Conservation (phyloP, 92 coral and sea anemone species). For the Zoanthus gigantus region DNA sequence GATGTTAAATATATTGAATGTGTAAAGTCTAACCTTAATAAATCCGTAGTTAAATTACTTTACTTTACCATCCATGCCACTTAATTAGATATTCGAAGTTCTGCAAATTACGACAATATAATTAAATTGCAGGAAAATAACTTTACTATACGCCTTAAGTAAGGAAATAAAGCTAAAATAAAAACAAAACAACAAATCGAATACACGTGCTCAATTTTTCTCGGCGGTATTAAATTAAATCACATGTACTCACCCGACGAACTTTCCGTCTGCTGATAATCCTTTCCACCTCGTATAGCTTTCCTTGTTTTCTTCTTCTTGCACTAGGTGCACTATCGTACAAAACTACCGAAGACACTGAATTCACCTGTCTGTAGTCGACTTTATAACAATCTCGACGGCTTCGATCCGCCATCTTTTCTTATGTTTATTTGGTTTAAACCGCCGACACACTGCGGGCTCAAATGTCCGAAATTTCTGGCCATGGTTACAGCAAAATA, state of each 20-base stretch:
- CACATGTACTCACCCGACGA: neutral
- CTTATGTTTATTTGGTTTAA: neutral
- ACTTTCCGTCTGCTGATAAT: constrained; percentile 3
- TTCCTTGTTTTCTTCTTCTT: neutral
- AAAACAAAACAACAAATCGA: no score
- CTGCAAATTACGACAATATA: constrained; percentile 1
- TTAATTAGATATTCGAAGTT: constrained; percentile 50
- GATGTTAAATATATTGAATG: neutral
- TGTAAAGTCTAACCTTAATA: constrained; percentile 34
- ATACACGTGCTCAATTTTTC: no score
- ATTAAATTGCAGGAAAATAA: neutral
- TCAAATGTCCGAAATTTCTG: constrained; percentile 38
- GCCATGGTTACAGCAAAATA: neutral
- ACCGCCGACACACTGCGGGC: neutral
- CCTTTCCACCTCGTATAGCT: constrained; percentile 33
- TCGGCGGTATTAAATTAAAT: no score
- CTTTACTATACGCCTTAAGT: no score
- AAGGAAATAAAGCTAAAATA: no score
- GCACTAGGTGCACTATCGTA: constrained; percentile 3
- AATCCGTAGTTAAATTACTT: constrained; percentile 21
- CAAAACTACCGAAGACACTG: constrained; percentile 11
- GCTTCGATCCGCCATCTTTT: constrained; percentile 15
- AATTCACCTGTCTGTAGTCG: constrained; percentile 25
- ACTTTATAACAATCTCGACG: neutral
- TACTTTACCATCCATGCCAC: constrained; percentile 57